Conservation (phyloP, 2,797 vertebrate species). For the Enteromius treurensis region DNA sequence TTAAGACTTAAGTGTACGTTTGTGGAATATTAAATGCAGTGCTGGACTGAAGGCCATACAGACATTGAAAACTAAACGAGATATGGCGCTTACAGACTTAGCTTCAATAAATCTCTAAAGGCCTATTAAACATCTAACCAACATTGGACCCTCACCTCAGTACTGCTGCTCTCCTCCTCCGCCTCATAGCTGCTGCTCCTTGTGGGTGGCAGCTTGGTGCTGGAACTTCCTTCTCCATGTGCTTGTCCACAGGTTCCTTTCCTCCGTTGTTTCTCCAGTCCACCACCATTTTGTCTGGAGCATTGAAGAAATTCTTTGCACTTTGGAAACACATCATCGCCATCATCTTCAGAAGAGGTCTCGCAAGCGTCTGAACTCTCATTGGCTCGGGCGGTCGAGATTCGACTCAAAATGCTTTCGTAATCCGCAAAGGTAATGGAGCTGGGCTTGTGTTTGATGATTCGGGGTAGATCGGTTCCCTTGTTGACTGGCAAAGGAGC, state of each 20-base stretch:
- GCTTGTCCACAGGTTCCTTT: conserved; percentile 38
- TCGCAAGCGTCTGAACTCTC: conserved; percentile 71
- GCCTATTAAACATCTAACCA: not conserved
- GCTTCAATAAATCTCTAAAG: conserved; percentile 11
- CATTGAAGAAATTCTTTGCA: conserved; percentile 56
- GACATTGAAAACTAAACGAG: not conserved
- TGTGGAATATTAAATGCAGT: not conserved
- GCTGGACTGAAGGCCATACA: not conserved
- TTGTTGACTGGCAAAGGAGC: conserved; percentile 32
- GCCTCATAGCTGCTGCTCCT: conserved; percentile 62
- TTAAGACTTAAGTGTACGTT: not conserved
- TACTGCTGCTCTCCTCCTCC: conserved; percentile 63
- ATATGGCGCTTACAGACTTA: not conserved
- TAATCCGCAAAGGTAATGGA: conserved; percentile 81
- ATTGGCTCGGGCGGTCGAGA: conserved; percentile 49
- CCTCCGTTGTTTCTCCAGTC: conserved; percentile 65
- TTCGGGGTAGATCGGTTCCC: conserved; percentile 65
- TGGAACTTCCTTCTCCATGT: not conserved
- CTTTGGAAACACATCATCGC: conserved; percentile 67
- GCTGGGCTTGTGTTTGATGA: conserved; percentile 79
- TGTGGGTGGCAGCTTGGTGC: not conserved
- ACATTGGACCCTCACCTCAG: conserved; percentile 60
- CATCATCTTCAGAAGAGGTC: conserved; percentile 70
- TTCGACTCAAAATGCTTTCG: conserved; percentile 16
- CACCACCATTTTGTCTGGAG: conserved; percentile 57